Conservation (phyloP, 1,140 invertebrate species). For the Anoplolepis gracilipes region DNA sequence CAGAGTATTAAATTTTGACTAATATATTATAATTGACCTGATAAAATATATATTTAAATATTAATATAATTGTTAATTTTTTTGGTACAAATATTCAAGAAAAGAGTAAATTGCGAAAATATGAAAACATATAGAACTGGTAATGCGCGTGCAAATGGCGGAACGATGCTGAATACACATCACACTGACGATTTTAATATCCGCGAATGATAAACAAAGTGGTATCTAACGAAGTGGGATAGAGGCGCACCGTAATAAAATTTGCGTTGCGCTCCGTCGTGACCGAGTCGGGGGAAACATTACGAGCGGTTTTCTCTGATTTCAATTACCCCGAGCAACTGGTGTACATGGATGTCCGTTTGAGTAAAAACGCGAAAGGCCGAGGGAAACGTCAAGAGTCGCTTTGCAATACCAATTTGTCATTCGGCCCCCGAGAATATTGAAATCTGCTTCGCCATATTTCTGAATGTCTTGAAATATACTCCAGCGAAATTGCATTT, state of each 20-base stretch:
- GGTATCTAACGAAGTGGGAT: constrained; percentile 80
- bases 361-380: constrained; percentile 52
- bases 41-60: neutral
- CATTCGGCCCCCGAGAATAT: constrained; percentile 48
- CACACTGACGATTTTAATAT: constrained; percentile 77
- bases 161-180: constrained; percentile 28
- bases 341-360: constrained; percentile 58
- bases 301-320: constrained; percentile 77
- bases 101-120: constrained; percentile 22
- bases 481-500: constrained; percentile 47
- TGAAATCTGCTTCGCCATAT: constrained; percentile 58
- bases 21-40: neutral
- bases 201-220: constrained; percentile 81
- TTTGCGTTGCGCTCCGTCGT: constrained; percentile 74
- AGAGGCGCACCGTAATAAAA: constrained; percentile 78
- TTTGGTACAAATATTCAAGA: constrained; percentile 13
- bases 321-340: constrained; percentile 74
- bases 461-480: constrained; percentile 61
- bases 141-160: constrained; percentile 31
- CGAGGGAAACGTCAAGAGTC: constrained; percentile 59
- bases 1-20: neutral
- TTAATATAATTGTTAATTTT: neutral
- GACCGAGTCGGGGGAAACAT: constrained; percentile 70
- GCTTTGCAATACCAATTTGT: constrained; percentile 64
- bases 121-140: constrained; percentile 1